Conservation (phyloP, 2,113 vertebrate genomes). For the Syrmaticus mikado region DNA sequence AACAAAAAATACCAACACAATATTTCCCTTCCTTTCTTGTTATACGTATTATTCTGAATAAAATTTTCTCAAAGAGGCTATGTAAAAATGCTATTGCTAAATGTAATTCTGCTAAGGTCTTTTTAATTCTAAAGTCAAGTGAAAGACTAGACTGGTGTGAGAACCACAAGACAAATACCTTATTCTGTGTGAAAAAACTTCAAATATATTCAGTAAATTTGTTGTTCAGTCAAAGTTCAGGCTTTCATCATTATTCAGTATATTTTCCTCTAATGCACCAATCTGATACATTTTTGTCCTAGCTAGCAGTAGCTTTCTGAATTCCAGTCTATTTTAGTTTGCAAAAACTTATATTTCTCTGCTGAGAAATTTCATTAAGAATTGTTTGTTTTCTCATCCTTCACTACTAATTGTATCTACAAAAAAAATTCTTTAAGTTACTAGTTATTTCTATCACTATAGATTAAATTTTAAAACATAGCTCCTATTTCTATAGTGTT, state of each 20-base stretch:
- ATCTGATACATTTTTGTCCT: neutral
- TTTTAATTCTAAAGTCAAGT: neutral
- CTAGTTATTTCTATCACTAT: neutral
- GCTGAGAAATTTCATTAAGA: neutral
- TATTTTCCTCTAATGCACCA: neutral
- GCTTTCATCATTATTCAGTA: neutral
- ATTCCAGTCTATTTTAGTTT: neutral
- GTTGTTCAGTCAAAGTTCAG: neutral
- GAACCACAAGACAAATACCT: neutral
- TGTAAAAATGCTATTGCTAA: neutral
- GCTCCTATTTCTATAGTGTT: neutral
- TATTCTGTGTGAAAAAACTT: neutral
- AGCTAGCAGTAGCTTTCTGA: neutral
- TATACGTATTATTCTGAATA: neutral
- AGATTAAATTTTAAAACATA: neutral
- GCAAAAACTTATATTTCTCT: neutral
- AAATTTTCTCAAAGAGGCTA: neutral
- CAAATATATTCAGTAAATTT: neutral
- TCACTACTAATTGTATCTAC: neutral
- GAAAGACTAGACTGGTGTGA: neutral
- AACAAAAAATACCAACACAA: rapidly evolving
- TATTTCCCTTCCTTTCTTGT: neutral
- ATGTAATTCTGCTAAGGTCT: neutral
- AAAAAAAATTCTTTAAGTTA: neutral
- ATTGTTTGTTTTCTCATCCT: neutral